Evolutionary conservation across 2,888 invertebrate species (phyloP), one percentile per base, ranked within the genome.

Genomic region (Andrena trimmerana): DNA sequence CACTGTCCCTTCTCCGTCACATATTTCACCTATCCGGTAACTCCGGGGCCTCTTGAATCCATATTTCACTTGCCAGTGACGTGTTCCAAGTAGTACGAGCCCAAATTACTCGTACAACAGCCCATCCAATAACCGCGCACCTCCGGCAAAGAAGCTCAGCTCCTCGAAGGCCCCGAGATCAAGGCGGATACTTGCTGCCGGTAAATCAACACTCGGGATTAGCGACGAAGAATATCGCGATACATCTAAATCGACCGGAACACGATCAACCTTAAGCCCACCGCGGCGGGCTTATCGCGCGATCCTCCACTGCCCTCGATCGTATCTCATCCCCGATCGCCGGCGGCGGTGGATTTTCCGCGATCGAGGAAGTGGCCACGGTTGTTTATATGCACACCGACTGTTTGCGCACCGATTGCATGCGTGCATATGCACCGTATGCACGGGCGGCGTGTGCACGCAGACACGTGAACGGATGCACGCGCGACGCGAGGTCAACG

Each of bases 401-500:
- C 48, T 16, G 31, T n/a, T 13, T 60, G 69, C 54, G 33, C 62
- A 63, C 63, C 33, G 63, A 27, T 36, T n/a, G n/a, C 60, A 31
- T 7, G 60, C 57, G 63, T 24, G 20, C n/a, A 8, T 54, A 24
- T 42, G 70, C 62, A 60, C 50, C 20, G 57, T 69, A 36, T 33
- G n/a, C 16, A 67, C 50, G 27, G 24, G 20, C 10, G 24, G 57
- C 54, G 24, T 20, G 36, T 27, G 50, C 59, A 69, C 65, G n/a
- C 48, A 83, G 52, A 62, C 68, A 63, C 66, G 60, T 31, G 72
- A 60, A 73, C 83, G 76, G 75, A 84, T 81, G 81, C 81, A 82
- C 68, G 68, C 65, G 75, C 82, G 78, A 73, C 83, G 71, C 84
- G 89, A 87, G 89, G 89, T 89, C 89, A 89, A 89, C 90, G 90